Conservation (phyloP, 2,888 invertebrate species). For the Epinotia brunnichana region DNA sequence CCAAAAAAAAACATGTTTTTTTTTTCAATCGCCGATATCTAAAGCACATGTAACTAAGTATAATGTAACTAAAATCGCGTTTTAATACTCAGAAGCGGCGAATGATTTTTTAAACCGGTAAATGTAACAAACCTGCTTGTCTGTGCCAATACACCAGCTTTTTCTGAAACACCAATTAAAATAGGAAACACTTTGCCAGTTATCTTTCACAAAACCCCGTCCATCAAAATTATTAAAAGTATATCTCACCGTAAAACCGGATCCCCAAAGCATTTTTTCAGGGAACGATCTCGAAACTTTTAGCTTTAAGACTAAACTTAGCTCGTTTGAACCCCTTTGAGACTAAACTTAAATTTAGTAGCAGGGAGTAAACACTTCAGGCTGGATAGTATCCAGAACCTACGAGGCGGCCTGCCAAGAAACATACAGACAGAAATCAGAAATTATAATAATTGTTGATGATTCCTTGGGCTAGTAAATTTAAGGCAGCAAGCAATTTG, state of each 20-base stretch:
- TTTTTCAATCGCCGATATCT: too few species aligned
- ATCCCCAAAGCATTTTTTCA: conserved; percentile 33
- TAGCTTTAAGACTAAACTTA: conserved; percentile 38
- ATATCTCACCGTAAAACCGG: conserved; percentile 24
- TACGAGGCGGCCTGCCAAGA: conserved; percentile 37
- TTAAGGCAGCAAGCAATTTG: conserved; percentile 9
- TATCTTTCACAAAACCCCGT: not conserved
- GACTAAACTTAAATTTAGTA: conserved; percentile 40
- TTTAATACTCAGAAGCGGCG: too few species aligned
- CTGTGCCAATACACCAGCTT: too few species aligned
- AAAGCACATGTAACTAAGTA: too few species aligned
- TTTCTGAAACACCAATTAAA: not conserved
- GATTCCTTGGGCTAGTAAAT: conserved; percentile 26
- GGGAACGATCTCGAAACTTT: conserved; percentile 32
- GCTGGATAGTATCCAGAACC: conserved; percentile 41
- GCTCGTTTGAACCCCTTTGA: conserved; percentile 39
- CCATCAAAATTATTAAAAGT: conserved; percentile 18
- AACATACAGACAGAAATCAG: conserved; percentile 25
- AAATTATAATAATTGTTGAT: conserved; percentile 41
- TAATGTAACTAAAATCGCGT: too few species aligned
- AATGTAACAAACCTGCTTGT: too few species aligned
- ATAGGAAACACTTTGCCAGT: too few species aligned
- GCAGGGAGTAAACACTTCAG: conserved; percentile 37
- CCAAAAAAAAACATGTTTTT: too few species aligned
- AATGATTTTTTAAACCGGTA: too few species aligned